These are phyloP conservation scores for Cheilosia impressa DNA, from an alignment of 2,888 invertebrate genomes.

Conservation along the genomic window DNA sequence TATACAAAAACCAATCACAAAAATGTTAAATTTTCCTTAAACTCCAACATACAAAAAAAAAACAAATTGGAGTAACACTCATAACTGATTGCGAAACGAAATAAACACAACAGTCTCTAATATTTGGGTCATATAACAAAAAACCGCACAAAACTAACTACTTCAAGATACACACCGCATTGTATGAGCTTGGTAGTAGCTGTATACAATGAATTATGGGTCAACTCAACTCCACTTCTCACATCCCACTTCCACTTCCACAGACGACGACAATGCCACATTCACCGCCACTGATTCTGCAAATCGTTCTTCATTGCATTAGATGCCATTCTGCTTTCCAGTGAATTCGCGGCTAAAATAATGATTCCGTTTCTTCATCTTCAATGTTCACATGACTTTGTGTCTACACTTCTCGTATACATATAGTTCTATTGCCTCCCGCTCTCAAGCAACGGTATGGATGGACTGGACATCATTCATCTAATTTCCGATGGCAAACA, in stretches of 20 bases:
- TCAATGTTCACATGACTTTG: not conserved
- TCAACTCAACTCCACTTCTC: conserved; percentile 42
- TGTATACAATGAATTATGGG: conserved; percentile 35
- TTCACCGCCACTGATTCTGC: conserved; percentile 16
- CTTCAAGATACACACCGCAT: conserved; percentile 15
- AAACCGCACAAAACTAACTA: conserved; percentile 24
- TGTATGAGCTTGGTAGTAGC: conserved; percentile 1
- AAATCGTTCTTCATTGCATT: conserved; percentile 31
- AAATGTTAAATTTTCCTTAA: too few species aligned
- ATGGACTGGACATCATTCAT: conserved; percentile 9
- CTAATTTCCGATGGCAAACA: conserved; percentile 14
- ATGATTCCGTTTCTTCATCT: not conserved
- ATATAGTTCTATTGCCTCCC: not conserved
- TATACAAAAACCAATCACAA: too few species aligned
- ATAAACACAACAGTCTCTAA: conserved; percentile 22
- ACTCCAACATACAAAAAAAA: not conserved
- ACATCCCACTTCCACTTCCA: conserved; percentile 12
- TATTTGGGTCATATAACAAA: conserved; percentile 47
- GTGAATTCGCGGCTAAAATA: conserved; percentile 18
- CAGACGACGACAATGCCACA: conserved; percentile 8
- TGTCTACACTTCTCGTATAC: not conserved
- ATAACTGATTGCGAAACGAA: conserved; percentile 52
- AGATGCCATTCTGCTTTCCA: conserved; percentile 38
- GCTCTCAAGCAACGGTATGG: not conserved
- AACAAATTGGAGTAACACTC: conserved; percentile 16